Percentiles rank a stretch among this genome's conserved stretches.
Evolutionary conservation across 2,113 vertebrate genomes (phyloP).

Genomic region (Ciconia stormi): DNA sequence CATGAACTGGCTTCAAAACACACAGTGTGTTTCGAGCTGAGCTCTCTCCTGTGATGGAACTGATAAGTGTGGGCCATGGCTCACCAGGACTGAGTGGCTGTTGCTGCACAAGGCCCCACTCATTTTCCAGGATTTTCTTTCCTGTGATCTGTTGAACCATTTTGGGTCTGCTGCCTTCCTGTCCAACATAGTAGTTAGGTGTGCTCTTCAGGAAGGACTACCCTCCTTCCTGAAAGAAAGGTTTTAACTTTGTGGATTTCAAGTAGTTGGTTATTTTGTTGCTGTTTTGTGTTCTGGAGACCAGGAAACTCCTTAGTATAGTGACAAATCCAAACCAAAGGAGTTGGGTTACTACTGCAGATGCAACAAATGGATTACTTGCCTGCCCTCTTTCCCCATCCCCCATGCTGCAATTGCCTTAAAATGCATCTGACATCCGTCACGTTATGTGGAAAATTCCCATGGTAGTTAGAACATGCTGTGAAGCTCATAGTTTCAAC

Average conservation of each 20-base stretch:
- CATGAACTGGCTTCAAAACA: background rate
- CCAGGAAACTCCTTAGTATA: background rate
- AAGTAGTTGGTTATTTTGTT: background rate
- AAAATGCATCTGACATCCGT: background rate
- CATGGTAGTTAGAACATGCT: background rate
- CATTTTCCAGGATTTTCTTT: background rate
- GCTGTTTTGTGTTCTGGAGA: background rate
- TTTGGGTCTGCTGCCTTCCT: background rate
- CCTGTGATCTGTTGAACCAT: background rate
- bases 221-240: background rate
- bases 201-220: background rate
- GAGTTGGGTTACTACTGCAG: background rate
- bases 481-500: background rate
- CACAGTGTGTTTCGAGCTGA: background rate
- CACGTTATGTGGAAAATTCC: background rate
- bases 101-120: background rate
- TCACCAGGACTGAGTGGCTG: rapidly evolving
- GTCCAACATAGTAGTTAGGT: background rate
- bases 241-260: background rate
- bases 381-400: background rate
- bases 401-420: background rate
- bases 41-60: background rate
- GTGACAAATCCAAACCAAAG: background rate
- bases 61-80: background rate
- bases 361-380: background rate